Evolutionary conservation across 2,888 invertebrate genomes (phyloP).

Genomic region (Rotaria sp.): DNA sequence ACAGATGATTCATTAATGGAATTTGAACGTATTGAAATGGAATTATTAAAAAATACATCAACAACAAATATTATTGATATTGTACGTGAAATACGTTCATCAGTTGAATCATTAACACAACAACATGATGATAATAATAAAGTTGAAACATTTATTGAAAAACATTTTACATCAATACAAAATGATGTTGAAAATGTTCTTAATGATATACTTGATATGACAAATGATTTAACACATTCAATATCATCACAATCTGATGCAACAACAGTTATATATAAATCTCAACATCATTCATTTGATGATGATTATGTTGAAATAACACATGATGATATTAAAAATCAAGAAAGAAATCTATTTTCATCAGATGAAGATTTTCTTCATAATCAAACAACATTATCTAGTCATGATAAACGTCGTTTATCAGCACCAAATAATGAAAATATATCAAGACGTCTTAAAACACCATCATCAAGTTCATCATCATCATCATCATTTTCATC

Average conservation of each 20-base stretch:
- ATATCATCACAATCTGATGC: background rate
- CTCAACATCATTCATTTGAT: background rate
- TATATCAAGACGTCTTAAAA: background rate
- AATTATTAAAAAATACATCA: background rate
- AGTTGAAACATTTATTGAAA: conserved; percentile 16
- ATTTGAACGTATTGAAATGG: conserved; percentile 29
- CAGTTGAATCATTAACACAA: background rate
- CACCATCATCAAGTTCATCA: background rate
- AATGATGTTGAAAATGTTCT: conserved; percentile 23
- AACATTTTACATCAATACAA: background rate
- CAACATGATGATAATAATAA: background rate
- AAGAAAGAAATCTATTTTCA: background rate
- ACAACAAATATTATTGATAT: background rate
- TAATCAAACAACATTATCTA: background rate
- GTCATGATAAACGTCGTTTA: conserved; percentile 13
- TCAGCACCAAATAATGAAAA: background rate
- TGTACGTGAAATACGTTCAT: conserved; percentile 5
- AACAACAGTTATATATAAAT: background rate
- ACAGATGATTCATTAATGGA: conserved; percentile 24
- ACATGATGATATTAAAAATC: background rate
- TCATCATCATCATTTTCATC: conserved; percentile 20
- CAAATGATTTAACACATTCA: background rate
- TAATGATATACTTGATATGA: background rate
- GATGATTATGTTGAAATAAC: background rate
- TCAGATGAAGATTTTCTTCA: background rate